Conservation (phyloP, 2,888 invertebrate species). For the Nymphalis polychloros region DNA sequence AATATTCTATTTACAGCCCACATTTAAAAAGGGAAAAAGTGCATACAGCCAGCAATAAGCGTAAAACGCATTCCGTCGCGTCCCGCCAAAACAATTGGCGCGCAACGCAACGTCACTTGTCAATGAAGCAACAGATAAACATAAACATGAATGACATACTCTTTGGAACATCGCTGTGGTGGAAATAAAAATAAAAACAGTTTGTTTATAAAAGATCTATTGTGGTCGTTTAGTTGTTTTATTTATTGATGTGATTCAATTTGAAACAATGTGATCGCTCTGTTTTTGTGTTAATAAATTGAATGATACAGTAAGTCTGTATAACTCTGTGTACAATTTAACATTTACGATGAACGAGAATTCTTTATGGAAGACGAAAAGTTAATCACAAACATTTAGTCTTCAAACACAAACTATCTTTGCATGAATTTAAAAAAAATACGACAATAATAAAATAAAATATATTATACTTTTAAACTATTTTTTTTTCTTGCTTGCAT, state of each 20-base stretch:
- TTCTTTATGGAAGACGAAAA: too few relatives aligned
- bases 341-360: too few relatives aligned
- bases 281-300: neutral
- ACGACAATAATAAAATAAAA: too few relatives aligned
- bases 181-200: constrained; percentile 32
- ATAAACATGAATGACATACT: constrained; percentile 41
- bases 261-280: constrained; percentile 15
- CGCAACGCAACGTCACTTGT: constrained; percentile 45
- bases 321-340: too few relatives aligned
- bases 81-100: constrained; percentile 60
- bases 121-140: constrained; percentile 44
- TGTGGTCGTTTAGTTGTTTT: constrained; percentile 29
- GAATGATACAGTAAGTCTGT: neutral
- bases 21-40: constrained; percentile 15
- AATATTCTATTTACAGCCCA: constrained; percentile 3
- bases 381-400: too few relatives aligned
- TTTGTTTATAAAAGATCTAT: constrained; percentile 31
- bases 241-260: constrained; percentile 26
- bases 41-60: constrained; percentile 27
- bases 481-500: too few relatives aligned
- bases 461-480: too few relatives aligned
- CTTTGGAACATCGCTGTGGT: constrained; percentile 27
- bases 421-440: too few relatives aligned
- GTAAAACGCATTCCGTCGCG: constrained; percentile 40
- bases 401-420: too few relatives aligned